Conservation (phyloP, 1,140 invertebrate genomes). For the Teleogryllus occipitalis region DNA sequence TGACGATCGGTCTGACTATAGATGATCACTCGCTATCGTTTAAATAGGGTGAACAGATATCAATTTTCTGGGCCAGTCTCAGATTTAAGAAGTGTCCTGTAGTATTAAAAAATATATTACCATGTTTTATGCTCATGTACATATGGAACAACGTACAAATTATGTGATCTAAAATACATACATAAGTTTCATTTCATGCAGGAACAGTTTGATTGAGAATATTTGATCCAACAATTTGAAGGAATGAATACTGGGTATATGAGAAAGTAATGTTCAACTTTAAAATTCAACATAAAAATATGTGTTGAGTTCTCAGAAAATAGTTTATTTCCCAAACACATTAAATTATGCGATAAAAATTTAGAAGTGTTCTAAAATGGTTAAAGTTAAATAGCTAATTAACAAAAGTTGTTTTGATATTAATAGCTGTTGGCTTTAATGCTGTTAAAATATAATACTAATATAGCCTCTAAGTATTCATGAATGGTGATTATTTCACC, state of each 20-base stretch:
- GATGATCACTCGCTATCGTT: background rate
- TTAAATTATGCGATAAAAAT: background rate
- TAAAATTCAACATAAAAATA: background rate
- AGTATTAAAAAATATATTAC: background rate
- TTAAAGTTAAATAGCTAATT: too few species aligned
- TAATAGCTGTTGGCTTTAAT: too few species aligned
- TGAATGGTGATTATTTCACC: too few species aligned
- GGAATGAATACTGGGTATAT: background rate
- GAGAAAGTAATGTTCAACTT: background rate
- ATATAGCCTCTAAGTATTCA: too few species aligned
- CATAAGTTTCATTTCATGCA: background rate
- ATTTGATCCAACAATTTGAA: background rate
- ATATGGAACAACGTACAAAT: background rate
- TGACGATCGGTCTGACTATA: background rate
- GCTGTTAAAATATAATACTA: too few species aligned
- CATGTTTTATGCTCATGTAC: background rate
- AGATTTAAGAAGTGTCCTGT: background rate
- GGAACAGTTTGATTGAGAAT: background rate
- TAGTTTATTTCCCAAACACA: background rate
- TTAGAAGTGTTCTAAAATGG: background rate
- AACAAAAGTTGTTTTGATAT: too few species aligned
- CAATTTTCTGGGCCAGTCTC: background rate
- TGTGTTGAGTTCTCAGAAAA: background rate
- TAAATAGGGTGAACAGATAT: conserved; percentile 5
- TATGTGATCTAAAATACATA: background rate